These are phyloP conservation scores for Macroteleia sp. DNA, from an alignment of 2,888 invertebrate species.

Conservation along the genomic window DNA sequence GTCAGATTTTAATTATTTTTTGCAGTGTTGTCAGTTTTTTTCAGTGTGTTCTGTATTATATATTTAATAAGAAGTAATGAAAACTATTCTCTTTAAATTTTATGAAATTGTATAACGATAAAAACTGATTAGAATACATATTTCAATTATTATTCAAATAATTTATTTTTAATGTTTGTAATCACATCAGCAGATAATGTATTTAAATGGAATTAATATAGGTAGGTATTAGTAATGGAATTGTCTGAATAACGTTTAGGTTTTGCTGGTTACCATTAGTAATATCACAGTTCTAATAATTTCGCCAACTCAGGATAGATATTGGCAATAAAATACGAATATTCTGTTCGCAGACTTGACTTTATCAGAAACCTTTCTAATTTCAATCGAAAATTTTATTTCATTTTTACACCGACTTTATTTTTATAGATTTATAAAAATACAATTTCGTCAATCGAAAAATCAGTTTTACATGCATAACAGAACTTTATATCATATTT, in stretches of 20 bases:
- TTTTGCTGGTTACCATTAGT: constrained; percentile 13
- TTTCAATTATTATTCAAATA: no score
- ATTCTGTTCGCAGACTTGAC: neutral
- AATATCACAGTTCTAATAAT: constrained; percentile 31
- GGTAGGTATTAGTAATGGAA: constrained; percentile 40
- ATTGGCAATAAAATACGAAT: constrained; percentile 27
- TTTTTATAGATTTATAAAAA: constrained; percentile 31
- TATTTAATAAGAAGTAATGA: no score
- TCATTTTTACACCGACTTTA: constrained; percentile 1
- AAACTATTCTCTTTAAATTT: no score
- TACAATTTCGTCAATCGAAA: neutral
- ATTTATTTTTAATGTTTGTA: no score
- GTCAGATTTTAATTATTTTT: no score
- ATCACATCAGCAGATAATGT: no score
- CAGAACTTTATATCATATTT: constrained; percentile 10
- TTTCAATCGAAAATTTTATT: constrained; percentile 14
- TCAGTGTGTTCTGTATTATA: no score
- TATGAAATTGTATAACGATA: no score
- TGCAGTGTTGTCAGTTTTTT: no score
- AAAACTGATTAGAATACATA: no score
- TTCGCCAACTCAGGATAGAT: neutral
- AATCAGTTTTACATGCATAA: constrained; percentile 12
- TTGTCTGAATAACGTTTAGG: constrained; percentile 47
- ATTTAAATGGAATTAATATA: constrained; percentile 48
- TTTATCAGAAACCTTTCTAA: constrained; percentile 5